Conservation (phyloP, 2,797 vertebrate species). For the Sphenodon punctatus region DNA sequence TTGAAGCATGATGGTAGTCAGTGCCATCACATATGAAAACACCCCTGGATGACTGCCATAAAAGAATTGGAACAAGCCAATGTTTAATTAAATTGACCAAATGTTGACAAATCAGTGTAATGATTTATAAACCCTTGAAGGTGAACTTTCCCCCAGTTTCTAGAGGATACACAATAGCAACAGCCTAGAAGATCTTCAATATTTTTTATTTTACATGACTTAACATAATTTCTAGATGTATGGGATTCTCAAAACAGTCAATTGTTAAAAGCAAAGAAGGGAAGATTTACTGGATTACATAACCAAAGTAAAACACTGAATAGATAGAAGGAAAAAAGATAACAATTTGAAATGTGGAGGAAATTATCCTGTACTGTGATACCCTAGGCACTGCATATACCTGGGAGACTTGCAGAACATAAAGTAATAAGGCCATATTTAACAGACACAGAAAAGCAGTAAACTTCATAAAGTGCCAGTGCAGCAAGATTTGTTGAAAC, state of each 20-base stretch:
- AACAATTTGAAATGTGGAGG: background rate
- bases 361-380: background rate
- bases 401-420: background rate
- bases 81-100: background rate
- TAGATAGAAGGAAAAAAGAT: background rate
- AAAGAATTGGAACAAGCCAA: background rate
- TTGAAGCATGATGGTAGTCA: too few species aligned
- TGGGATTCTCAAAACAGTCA: background rate
- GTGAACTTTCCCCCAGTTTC: background rate
- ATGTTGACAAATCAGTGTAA: background rate
- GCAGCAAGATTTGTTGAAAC: background rate
- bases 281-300: background rate
- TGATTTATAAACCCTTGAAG: background rate
- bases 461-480: background rate
- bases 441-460: rapidly evolving
- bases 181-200: background rate
- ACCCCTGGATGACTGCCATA: background rate
- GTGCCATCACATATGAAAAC: too few species aligned
- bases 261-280: background rate
- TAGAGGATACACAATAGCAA: background rate
- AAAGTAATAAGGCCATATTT: background rate
- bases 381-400: background rate
- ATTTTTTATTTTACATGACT: too few species aligned
- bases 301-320: background rate
- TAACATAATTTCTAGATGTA: background rate